phyloP scores from a whole-genome alignment of 2,797 vertebrate species.

The Cirrhinus mrigala region DNA sequence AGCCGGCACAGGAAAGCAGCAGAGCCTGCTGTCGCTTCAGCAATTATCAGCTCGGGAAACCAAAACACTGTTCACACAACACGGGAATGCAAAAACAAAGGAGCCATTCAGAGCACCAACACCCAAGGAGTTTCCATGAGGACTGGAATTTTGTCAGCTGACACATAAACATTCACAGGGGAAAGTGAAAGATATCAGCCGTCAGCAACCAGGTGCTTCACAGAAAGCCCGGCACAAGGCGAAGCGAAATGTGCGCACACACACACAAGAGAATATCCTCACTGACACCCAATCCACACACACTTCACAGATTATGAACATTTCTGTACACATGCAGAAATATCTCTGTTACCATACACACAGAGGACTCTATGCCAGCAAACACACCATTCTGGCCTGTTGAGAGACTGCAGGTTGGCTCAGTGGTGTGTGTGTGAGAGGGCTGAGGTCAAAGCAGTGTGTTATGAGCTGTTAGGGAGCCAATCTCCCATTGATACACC shows the following conservation, averaged over 20 bases:
- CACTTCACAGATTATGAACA: conserved; percentile 38
- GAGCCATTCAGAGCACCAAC: conserved; percentile 74
- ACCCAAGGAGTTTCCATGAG: conserved; percentile 76
- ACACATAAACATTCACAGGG: conserved; percentile 69
- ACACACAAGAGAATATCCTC: neutral
- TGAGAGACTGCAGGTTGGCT: conserved; percentile 14
- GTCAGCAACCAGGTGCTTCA: conserved; percentile 74
- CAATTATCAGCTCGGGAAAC: conserved; percentile 79
- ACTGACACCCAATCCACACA: conserved; percentile 38
- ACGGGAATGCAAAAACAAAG: conserved; percentile 79
- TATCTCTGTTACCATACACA: conserved; percentile 5
- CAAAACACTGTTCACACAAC: conserved; percentile 76
- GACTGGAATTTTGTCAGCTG: conserved; percentile 73
- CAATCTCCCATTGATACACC: conserved; percentile 18
- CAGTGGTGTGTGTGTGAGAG: conserved; percentile 3
- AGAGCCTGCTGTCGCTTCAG: conserved; percentile 64
- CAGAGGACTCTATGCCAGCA: neutral
- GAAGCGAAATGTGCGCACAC: conserved; percentile 15
- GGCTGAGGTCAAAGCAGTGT: conserved; percentile 35
- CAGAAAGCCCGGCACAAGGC: conserved; percentile 45
- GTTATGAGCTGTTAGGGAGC: conserved; percentile 33
- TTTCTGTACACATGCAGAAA: neutral
- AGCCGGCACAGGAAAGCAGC: conserved; percentile 62
- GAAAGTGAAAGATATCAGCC: conserved; percentile 75
- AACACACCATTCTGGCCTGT: neutral